Conservation (phyloP, 1,140 invertebrate genomes). For the Macrobrachium rosenbergii region DNA sequence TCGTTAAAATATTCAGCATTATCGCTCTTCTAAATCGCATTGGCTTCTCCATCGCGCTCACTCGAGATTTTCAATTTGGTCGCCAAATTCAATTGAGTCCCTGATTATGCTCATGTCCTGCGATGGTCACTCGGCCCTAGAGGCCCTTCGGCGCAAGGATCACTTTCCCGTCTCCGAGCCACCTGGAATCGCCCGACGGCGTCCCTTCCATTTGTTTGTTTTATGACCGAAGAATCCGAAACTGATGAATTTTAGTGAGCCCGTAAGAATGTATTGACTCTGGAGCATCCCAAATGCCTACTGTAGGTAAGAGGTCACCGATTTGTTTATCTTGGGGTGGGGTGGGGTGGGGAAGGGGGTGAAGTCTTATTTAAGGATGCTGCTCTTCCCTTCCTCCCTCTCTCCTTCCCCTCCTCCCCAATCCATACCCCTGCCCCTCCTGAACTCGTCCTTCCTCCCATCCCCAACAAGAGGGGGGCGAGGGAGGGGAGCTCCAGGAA, state of each 20-base stretch:
- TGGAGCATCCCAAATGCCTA: too few relatives aligned
- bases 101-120: constrained; percentile 62
- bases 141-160: constrained; percentile 26
- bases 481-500: background rate
- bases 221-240: constrained; percentile 47
- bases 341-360: too few relatives aligned
- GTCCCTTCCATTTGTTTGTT: constrained; percentile 41
- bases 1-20: constrained; percentile 27
- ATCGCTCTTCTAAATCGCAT: constrained; percentile 58
- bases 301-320: too few relatives aligned
- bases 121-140: constrained; percentile 50
- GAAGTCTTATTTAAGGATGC: too few relatives aligned
- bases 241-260: background rate
- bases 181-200: background rate
- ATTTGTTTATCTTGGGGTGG: too few relatives aligned
- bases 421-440: background rate
- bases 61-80: constrained; percentile 64
- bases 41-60: constrained; percentile 61
- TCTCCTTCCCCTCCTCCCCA: background rate
- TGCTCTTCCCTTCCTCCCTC: background rate
- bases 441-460: background rate
- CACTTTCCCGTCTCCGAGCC: constrained; percentile 13
- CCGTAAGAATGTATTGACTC: too few relatives aligned
- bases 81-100: constrained; percentile 62
- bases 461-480: background rate